A percentile compares a stretch with the other conserved stretches of the same genome.
Evolutionary conservation across 2,888 invertebrate species (phyloP).

Genomic region (Dendrolimus pini): DNA sequence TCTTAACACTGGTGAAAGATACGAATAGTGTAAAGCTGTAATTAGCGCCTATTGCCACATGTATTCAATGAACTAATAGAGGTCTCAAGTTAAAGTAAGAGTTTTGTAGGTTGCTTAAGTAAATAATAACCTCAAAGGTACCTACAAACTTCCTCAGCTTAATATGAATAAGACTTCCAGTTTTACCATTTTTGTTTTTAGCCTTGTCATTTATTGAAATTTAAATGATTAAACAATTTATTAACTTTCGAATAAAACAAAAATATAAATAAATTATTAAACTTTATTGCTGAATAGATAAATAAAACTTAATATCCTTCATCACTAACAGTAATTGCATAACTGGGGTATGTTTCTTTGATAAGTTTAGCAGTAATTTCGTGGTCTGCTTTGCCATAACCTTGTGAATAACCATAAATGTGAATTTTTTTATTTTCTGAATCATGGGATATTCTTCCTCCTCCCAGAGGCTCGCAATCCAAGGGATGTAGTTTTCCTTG

Average conservation of each 20-base stretch:
- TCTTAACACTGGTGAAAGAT: too few relatives aligned
- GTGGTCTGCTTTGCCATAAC: slow-evolving; percentile 95
- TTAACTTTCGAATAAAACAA: background rate
- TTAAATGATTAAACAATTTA: too few relatives aligned
- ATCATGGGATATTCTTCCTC: slow-evolving; percentile 93
- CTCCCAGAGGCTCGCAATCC: slow-evolving; percentile 91
- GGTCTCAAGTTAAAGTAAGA: too few relatives aligned
- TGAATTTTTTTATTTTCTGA: slow-evolving; percentile 85
- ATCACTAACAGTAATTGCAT: slow-evolving; percentile 88
- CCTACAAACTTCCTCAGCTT: too few relatives aligned
- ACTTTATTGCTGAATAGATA: slow-evolving; percentile 4
- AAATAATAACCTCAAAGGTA: too few relatives aligned
- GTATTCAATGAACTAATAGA: too few relatives aligned
- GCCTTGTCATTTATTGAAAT: too few relatives aligned
- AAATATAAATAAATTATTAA: slow-evolving; percentile 1
- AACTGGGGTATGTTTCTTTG: slow-evolving; percentile 83
- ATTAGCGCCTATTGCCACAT: too few relatives aligned
- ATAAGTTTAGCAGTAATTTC: slow-evolving; percentile 83
- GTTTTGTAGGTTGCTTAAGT: too few relatives aligned
- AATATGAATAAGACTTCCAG: too few relatives aligned
- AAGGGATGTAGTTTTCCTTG: slow-evolving; percentile 64
- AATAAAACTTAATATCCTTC: slow-evolving; percentile 82
- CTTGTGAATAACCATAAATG: slow-evolving; percentile 96
- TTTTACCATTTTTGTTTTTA: too few relatives aligned
- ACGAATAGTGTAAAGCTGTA: too few relatives aligned